Percentiles rank a stretch among this genome's conserved stretches.
Conservation (phyloP, 2,888 invertebrate genomes). For the Nemurella pictetii region DNA sequence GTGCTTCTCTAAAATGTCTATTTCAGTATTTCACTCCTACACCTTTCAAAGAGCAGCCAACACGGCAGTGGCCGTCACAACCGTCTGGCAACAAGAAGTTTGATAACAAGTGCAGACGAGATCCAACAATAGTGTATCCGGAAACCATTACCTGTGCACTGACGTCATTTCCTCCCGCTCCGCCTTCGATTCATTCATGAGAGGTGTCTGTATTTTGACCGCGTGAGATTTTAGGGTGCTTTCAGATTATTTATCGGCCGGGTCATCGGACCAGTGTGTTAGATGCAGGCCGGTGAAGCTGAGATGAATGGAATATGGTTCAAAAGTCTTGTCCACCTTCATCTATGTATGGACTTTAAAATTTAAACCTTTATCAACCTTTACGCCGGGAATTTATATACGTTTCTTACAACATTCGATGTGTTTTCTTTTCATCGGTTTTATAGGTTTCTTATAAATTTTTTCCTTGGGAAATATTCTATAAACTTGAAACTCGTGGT, state of each 20-base stretch:
- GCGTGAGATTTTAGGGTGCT: constrained; percentile 32
- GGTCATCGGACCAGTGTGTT: not conserved
- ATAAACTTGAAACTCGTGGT: no score
- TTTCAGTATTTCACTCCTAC: not conserved
- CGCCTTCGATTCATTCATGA: not conserved
- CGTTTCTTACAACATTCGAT: not conserved
- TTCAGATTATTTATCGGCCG: constrained; percentile 11
- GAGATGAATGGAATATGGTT: not conserved
- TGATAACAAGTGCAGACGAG: not conserved
- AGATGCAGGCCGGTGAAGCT: not conserved
- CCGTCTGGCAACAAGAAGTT: not conserved
- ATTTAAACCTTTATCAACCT: not conserved
- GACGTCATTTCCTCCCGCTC: constrained; percentile 21
- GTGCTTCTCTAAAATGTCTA: not conserved
- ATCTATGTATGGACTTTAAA: not conserved
- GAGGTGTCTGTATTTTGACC: constrained; percentile 27
- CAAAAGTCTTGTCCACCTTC: not conserved
- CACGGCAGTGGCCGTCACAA: not conserved
- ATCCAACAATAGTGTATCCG: constrained; percentile 26
- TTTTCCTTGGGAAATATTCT: no score
- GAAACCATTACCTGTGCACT: constrained; percentile 19
- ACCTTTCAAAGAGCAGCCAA: not conserved
- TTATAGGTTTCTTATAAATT: not conserved
- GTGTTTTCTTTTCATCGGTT: not conserved
- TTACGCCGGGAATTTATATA: not conserved